These are phyloP conservation scores for Yponomeuta sedellus DNA, from an alignment of 2,888 invertebrate genomes.

Conservation along the genomic window DNA sequence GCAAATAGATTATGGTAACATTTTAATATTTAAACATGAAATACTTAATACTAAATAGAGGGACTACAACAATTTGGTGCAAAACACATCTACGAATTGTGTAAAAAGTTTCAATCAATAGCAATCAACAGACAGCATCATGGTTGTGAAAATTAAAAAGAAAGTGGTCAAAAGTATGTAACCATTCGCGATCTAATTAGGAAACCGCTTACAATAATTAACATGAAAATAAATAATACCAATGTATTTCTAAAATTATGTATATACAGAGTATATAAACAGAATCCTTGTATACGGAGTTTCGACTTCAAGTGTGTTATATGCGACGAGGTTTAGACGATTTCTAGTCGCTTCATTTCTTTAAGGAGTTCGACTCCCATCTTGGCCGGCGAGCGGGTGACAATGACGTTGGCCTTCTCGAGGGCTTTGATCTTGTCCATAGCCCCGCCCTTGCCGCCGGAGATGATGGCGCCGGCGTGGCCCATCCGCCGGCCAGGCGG, in stretches of 20 bases:
- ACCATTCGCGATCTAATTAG: not conserved
- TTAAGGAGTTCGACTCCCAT: constrained; percentile 93
- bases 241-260: constrained; percentile 46
- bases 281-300: constrained; percentile 32
- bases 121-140: not conserved
- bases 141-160: constrained; percentile 15
- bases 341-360: constrained; percentile 90
- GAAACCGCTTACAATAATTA: constrained; percentile 28
- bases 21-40: constrained; percentile 13
- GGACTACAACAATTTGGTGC: constrained; percentile 12
- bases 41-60: constrained; percentile 12
- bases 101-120: not conserved
- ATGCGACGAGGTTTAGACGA: constrained; percentile 56
- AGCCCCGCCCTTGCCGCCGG: constrained; percentile 98
- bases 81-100: not conserved
- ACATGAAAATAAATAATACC: constrained; percentile 55
- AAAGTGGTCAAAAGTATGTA: not conserved
- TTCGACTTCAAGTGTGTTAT: not conserved
- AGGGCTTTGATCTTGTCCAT: constrained; percentile 98
- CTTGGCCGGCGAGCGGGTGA: constrained; percentile 96
- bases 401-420: constrained; percentile 94
- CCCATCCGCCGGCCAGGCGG: constrained; percentile 99
- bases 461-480: constrained; percentile 99
- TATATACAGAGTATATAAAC: constrained; percentile 46
- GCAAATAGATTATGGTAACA: constrained; percentile 13